Evolutionary conservation across 2,888 invertebrate genomes (phyloP), one percentile per base, ranked within the genome.

Genomic region (Eumacrocentrus americanus): DNA sequence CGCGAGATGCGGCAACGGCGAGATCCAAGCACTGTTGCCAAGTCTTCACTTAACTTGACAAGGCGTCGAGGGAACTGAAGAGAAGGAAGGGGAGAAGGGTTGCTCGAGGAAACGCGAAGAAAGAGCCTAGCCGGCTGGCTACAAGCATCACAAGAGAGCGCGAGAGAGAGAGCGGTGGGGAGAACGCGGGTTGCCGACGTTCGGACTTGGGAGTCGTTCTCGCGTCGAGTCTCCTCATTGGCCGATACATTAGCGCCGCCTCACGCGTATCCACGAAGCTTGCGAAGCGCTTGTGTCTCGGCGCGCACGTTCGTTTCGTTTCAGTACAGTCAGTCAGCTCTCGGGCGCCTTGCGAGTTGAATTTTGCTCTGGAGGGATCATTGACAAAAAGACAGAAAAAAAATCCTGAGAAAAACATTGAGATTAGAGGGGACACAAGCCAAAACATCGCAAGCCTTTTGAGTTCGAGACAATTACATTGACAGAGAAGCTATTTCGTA

Each of bases 291-390:
- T 46, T 60, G 37, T 50, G 40, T 34, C 55, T 48, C 44, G 38
- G 47, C 53, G 16, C 29, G 53, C 46, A 46, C 52, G 37, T 16
- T 14, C 16, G 38, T 16, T n/a, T 53, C 37, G 38, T 46, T 20
- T 48, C 59, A 52, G 23, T 51, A n/a, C n/a, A n/a, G n/a, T n/a
- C 71, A 77, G 77, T 77, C 68, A 71, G 73, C 70, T 72, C 72
- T 73, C 75, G 76, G 76, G 72, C 72, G 71, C 67, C 70, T 68
- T 70, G 69, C 73, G 72, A 74, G 72, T 67, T 61, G 47, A 50
- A 37, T 44, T 11, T 50, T 46, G 55, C 54, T 34, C 47, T 46
- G 59, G 42, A 61, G 29, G n/a, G n/a, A n/a, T n/a, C n/a, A n/a
- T n/a, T n/a, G n/a, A n/a, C n/a, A n/a, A n/a, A n/a, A n/a, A n/a